phyloP scores from a whole-genome alignment of 64 coral and sea anemone species.

The Montipora capricornis region DNA sequence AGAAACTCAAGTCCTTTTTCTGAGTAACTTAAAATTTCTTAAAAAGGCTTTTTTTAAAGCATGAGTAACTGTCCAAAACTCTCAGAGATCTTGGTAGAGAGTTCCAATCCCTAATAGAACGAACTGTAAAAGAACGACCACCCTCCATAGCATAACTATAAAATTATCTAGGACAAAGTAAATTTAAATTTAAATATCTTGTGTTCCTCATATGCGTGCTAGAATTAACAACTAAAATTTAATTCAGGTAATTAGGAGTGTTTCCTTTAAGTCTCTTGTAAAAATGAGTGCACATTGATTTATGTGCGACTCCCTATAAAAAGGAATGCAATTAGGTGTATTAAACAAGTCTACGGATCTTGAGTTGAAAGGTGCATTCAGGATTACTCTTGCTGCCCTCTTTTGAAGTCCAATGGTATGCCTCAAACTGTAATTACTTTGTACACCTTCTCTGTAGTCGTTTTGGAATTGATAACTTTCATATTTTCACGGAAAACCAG shows the following conservation, averaged over 20 bases:
- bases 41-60: no score
- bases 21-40: background rate
- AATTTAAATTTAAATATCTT: background rate
- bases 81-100: no score
- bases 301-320: background rate
- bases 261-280: constrained; percentile 1
- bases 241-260: background rate
- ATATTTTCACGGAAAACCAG: no score
- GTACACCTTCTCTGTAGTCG: no score
- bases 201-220: background rate
- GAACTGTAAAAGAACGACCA: constrained; percentile 1
- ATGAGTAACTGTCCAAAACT: no score
- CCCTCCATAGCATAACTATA: background rate
- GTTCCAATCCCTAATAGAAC: background rate
- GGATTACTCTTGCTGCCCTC: background rate
- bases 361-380: background rate
- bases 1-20: no score
- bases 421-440: no score
- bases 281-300: background rate
- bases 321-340: background rate
- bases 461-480: no score
- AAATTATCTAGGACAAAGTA: no score
- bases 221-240: background rate
- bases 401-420: background rate
- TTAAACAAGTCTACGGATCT: background rate